These are phyloP conservation scores for Nasonovia ribisnigri DNA, from an alignment of 2,888 invertebrate species.

Conservation along the genomic window DNA sequence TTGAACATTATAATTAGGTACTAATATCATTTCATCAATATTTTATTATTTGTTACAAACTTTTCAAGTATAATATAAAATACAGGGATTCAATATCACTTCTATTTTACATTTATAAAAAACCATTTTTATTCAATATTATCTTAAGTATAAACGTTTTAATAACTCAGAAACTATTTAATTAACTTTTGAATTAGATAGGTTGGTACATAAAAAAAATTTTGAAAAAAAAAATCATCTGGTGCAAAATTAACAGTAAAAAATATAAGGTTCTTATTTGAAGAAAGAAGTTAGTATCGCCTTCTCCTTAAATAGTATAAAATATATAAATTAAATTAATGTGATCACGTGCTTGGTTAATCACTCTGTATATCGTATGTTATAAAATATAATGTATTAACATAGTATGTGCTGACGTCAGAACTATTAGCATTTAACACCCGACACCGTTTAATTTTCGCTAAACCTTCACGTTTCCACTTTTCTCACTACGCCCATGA, in stretches of 20 bases:
- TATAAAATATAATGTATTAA: neutral
- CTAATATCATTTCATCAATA: too few relatives aligned
- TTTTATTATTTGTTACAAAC: too few relatives aligned
- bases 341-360: neutral
- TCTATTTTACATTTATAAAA: too few relatives aligned
- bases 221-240: too few relatives aligned
- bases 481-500: neutral
- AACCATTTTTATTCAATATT: too few relatives aligned
- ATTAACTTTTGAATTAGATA: too few relatives aligned
- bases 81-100: too few relatives aligned
- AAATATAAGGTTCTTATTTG: neutral
- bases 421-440: neutral
- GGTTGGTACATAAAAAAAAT: too few relatives aligned
- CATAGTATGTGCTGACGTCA: neutral
- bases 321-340: neutral
- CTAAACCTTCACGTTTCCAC: constrained; percentile 19
- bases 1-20: too few relatives aligned
- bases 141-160: too few relatives aligned
- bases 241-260: neutral
- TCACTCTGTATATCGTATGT: neutral
- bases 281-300: neutral
- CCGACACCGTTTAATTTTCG: constrained; percentile 24
- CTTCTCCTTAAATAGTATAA: neutral
- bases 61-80: too few relatives aligned
- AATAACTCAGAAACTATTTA: too few relatives aligned